These are phyloP conservation scores for Drosophila mayaguana DNA, from an alignment of 2,888 invertebrate species.

Conservation along the genomic window DNA sequence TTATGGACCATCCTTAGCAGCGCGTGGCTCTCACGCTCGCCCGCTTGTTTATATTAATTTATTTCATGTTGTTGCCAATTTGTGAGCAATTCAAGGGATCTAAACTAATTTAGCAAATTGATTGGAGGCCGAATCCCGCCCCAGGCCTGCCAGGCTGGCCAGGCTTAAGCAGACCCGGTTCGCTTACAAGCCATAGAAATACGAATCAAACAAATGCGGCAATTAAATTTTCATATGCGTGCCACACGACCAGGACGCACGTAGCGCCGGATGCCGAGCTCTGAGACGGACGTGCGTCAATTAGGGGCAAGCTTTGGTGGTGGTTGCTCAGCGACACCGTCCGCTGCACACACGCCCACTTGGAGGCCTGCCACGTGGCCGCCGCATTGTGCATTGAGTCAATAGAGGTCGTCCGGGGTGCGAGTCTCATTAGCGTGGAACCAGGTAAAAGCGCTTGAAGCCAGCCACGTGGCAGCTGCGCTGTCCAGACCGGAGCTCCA, in stretches of 20 bases:
- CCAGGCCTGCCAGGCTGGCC: too few relatives aligned
- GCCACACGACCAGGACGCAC: constrained; percentile 62
- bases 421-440: constrained; percentile 62
- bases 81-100: constrained; percentile 53
- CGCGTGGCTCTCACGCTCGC: neutral
- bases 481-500: neutral
- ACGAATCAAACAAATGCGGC: constrained; percentile 66
- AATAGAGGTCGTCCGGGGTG: constrained; percentile 39
- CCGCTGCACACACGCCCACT: constrained; percentile 58
- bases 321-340: constrained; percentile 54
- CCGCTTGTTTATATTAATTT: constrained; percentile 24
- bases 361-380: constrained; percentile 61
- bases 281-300: constrained; percentile 63
- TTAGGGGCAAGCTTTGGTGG: constrained; percentile 64
- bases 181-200: constrained; percentile 16
- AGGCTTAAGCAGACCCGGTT: constrained; percentile 12
- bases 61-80: constrained; percentile 60
- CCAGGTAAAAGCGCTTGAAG: constrained; percentile 51
- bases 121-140: constrained; percentile 16
- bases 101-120: constrained; percentile 69
- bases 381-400: constrained; percentile 57
- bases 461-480: constrained; percentile 60
- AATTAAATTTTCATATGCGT: constrained; percentile 67
- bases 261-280: neutral
- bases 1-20: neutral